phyloP scores from a whole-genome alignment of 1,140 invertebrate species.

The Dreissena rostriformis region DNA sequence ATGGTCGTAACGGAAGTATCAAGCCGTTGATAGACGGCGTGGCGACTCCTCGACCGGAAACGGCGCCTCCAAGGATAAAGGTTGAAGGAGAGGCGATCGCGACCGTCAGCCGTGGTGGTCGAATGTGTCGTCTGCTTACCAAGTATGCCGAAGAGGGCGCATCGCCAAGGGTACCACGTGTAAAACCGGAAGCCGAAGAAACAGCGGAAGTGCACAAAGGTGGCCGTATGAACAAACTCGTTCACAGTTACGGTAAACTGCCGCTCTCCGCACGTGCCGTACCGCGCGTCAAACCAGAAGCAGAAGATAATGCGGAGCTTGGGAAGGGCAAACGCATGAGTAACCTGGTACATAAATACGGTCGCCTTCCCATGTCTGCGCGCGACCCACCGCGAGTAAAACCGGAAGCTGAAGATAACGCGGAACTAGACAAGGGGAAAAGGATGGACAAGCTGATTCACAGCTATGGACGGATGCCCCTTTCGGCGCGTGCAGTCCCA shows the following conservation, averaged over 20 bases:
- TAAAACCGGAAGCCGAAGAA: constrained; percentile 65
- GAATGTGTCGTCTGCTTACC: constrained; percentile 63
- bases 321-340: constrained; percentile 70
- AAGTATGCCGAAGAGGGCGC: constrained; percentile 59
- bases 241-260: constrained; percentile 65
- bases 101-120: constrained; percentile 60
- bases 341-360: constrained; percentile 68
- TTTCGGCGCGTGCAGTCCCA: constrained; percentile 66
- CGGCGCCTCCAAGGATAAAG: constrained; percentile 67
- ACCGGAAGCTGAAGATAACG: constrained; percentile 70
- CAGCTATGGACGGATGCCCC: constrained; percentile 68
- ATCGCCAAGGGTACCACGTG: constrained; percentile 54
- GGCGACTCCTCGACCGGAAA: constrained; percentile 65
- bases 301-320: constrained; percentile 66
- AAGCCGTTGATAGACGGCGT: constrained; percentile 66
- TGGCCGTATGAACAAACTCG: constrained; percentile 60
- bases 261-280: constrained; percentile 50
- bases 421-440: constrained; percentile 67
- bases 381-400: constrained; percentile 73
- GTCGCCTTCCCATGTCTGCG: constrained; percentile 62
- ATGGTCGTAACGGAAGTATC: constrained; percentile 69
- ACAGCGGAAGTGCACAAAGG: constrained; percentile 55
- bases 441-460: constrained; percentile 71
- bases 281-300: constrained; percentile 71
- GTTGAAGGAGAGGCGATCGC: constrained; percentile 63